phyloP scores from a whole-genome alignment of 2,888 invertebrate species.

The Drosophila paramelanica region DNA sequence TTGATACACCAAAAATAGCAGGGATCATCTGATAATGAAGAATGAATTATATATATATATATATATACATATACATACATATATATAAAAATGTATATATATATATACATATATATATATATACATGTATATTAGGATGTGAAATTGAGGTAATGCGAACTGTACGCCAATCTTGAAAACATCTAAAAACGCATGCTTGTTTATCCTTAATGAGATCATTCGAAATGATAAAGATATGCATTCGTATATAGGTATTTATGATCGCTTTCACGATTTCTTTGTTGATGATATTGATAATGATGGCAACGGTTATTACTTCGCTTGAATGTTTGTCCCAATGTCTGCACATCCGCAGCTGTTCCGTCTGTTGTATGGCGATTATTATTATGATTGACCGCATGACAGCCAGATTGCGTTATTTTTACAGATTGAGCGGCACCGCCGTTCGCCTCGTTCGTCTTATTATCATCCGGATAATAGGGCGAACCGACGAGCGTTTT shows the following conservation, averaged over 20 bases:
- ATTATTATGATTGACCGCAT: constrained; percentile 2
- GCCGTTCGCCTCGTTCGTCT: constrained; percentile 36
- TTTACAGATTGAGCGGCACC: constrained; percentile 13
- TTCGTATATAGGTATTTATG: constrained; percentile 37
- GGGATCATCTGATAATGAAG: constrained; percentile 4
- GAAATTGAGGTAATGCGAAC: constrained; percentile 1
- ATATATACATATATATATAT: constrained; percentile 7
- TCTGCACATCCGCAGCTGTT: constrained; percentile 7
- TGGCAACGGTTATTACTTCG: constrained; percentile 53
- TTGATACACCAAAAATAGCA: constrained; percentile 7
- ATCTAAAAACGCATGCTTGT: constrained; percentile 14
- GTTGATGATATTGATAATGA: constrained; percentile 35
- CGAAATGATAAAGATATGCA: constrained; percentile 37
- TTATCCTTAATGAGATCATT: constrained; percentile 27
- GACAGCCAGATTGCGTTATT: constrained; percentile 8
- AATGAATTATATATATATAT: background rate
- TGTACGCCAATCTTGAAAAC: constrained; percentile 29
- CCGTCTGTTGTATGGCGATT: constrained; percentile 2
- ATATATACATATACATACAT: background rate
- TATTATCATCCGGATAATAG: constrained; percentile 48
- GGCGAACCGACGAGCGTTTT: constrained; percentile 63
- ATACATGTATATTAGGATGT: constrained; percentile 5
- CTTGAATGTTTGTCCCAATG: constrained; percentile 53
- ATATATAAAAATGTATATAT: constrained; percentile 1
- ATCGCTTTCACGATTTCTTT: constrained; percentile 39